These are phyloP conservation scores for Tromatobia lineatoria DNA, from an alignment of 2,888 invertebrate species.

Conservation along the genomic window DNA sequence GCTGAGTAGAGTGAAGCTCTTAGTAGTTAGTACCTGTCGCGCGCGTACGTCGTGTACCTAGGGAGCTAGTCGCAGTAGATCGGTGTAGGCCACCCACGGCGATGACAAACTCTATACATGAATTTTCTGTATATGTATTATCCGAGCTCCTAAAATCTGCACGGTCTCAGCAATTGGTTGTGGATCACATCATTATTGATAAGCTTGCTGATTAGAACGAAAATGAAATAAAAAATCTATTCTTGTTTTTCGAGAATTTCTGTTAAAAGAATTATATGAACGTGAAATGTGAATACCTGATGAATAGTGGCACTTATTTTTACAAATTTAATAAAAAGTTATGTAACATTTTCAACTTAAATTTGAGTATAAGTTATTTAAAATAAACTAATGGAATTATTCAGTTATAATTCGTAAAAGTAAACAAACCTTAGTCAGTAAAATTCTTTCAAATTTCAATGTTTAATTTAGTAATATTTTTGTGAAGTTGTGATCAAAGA, in stretches of 20 bases:
- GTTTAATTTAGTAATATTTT: too few relatives aligned
- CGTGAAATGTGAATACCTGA: neutral
- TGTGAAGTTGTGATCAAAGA: too few relatives aligned
- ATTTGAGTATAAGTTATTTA: too few relatives aligned
- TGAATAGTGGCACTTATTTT: neutral
- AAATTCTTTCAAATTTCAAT: too few relatives aligned
- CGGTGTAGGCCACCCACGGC: slow-evolving; percentile 41
- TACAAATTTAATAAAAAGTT: too few relatives aligned
- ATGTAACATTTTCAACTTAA: too few relatives aligned
- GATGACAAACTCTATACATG: slow-evolving; percentile 26
- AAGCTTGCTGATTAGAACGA: neutral
- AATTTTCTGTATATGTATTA: neutral
- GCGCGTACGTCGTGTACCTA: slow-evolving; percentile 47
- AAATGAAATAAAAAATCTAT: neutral
- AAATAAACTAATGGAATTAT: too few relatives aligned
- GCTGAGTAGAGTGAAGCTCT: slow-evolving; percentile 53
- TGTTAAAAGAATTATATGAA: too few relatives aligned
- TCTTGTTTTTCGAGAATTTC: too few relatives aligned
- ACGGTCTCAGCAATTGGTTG: neutral
- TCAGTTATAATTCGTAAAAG: too few relatives aligned
- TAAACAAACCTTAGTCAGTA: too few relatives aligned
- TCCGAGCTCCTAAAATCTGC: neutral
- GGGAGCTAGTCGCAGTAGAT: slow-evolving; percentile 45
- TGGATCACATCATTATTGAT: neutral
- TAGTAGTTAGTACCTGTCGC: slow-evolving; percentile 58